Percentiles rank a stretch among this genome's conserved stretches.
phyloP scores from a whole-genome alignment of 2,888 invertebrate species.

The Drosophila algonquin region DNA sequence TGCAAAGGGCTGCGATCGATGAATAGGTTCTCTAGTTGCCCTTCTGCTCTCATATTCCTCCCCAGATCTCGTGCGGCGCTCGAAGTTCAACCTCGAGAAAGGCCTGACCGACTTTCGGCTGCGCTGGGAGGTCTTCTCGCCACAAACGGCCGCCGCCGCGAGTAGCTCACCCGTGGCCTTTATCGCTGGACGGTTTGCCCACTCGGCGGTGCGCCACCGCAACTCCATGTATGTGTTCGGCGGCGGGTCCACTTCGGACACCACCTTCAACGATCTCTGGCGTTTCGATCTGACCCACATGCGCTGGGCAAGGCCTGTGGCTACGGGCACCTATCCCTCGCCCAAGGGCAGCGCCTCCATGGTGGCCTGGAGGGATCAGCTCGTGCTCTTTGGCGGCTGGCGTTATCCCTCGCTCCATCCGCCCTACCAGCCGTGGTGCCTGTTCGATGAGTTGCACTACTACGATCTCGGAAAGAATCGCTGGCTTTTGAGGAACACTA shows the following conservation, averaged over 20 bases:
- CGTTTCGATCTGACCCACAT: slow-evolving; percentile 93
- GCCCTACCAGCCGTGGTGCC: slow-evolving; percentile 92
- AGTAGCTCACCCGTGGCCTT: slow-evolving; percentile 85
- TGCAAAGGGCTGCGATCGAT: background rate
- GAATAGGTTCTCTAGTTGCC: background rate
- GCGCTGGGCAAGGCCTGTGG: slow-evolving; percentile 92
- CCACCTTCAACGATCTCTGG: slow-evolving; percentile 99
- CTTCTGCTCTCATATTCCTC: slow-evolving; percentile 37
- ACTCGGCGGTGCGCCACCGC: slow-evolving; percentile 92
- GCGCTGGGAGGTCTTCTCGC: slow-evolving; percentile 88
- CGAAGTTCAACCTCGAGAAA: slow-evolving; percentile 89
- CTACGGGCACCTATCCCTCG: slow-evolving; percentile 92
- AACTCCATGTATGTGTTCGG: slow-evolving; percentile 98
- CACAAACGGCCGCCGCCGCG: slow-evolving; percentile 56
- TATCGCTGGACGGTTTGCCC: slow-evolving; percentile 96
- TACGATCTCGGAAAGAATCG: slow-evolving; percentile 92
- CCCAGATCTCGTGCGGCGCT: slow-evolving; percentile 91
- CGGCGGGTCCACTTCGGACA: slow-evolving; percentile 96
- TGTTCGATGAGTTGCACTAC: slow-evolving; percentile 96
- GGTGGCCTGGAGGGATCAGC: slow-evolving; percentile 92
- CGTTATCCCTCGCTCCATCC: slow-evolving; percentile 95
- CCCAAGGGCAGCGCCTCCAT: slow-evolving; percentile 98
- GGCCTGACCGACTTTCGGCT: slow-evolving; percentile 91
- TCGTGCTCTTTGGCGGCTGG: slow-evolving; percentile 97
- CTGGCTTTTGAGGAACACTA: slow-evolving; percentile 86